Conservation (phyloP, 30 jellyfish, hydroid and myxozoan genomes). For the Hydractinia symbiolongicarpus region DNA sequence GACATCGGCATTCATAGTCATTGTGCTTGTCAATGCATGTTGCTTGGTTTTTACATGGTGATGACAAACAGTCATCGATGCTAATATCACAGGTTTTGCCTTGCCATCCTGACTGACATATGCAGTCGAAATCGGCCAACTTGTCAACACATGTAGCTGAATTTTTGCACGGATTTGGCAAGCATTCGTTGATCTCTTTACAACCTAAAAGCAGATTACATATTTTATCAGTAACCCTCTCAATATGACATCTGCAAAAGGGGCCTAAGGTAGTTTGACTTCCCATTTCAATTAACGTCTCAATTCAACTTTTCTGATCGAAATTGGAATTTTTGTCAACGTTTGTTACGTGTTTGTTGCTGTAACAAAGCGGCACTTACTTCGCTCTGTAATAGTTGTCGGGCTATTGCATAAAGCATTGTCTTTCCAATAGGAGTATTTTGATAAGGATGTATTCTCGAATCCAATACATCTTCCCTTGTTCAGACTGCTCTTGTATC, state of each 20-base stretch:
- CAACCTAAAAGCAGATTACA: background rate
- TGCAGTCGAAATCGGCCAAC: background rate
- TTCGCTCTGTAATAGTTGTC: background rate
- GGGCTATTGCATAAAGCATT: background rate
- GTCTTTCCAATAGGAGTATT: background rate
- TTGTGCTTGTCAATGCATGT: background rate
- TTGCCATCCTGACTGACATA: slow-evolving; percentile 28
- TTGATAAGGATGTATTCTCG: background rate
- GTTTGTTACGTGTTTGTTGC: too few species aligned
- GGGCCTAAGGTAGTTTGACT: too few species aligned
- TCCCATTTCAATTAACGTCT: too few species aligned
- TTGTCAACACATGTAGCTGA: background rate
- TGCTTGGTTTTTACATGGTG: background rate
- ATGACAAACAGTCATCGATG: background rate
- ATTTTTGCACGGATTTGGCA: background rate
- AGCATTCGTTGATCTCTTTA: background rate
- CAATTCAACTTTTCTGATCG: too few species aligned
- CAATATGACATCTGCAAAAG: too few species aligned
- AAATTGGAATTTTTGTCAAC: too few species aligned
- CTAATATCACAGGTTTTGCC: slow-evolving; percentile 12
- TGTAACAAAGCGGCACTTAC: too few species aligned
- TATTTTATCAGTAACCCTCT: too few species aligned
- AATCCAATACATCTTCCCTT: background rate
- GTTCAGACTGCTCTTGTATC: background rate
- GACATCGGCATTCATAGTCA: background rate